Conservation (phyloP, 1,140 invertebrate genomes). For the Reticulitermes speratus region DNA sequence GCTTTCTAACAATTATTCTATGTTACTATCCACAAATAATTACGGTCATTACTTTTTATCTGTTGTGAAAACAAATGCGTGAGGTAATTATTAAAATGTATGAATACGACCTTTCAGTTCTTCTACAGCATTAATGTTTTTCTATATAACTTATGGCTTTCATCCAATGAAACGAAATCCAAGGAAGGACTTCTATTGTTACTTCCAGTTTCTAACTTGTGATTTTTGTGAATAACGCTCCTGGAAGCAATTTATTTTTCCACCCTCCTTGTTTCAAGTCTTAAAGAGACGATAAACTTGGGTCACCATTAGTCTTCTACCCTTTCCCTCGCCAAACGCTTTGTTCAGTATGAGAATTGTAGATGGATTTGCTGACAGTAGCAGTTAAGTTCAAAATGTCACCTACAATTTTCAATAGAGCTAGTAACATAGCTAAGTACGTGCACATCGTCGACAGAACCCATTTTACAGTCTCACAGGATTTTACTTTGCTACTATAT, state of each 20-base stretch:
- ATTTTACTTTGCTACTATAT: too few relatives aligned
- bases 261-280: background rate
- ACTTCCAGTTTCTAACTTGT: background rate
- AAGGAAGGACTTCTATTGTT: background rate
- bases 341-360: background rate
- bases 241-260: background rate
- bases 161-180: background rate
- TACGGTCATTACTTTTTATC: too few relatives aligned
- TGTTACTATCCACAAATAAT: too few relatives aligned
- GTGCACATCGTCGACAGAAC: background rate
- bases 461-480: background rate
- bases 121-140: background rate
- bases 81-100: too few relatives aligned
- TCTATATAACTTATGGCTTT: background rate
- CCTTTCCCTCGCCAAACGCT: background rate
- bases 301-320: background rate
- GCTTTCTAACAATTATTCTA: too few relatives aligned
- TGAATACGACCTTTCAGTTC: too few relatives aligned
- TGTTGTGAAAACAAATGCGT: too few relatives aligned
- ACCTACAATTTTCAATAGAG: background rate
- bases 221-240: background rate
- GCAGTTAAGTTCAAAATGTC: background rate
- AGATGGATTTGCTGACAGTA: background rate
- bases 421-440: background rate
- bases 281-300: background rate